Percentiles rank a stretch among this genome's conserved stretches.
These are phyloP conservation scores for Ligdia adustata DNA, from an alignment of 2,888 invertebrate genomes.

Conservation along the genomic window DNA sequence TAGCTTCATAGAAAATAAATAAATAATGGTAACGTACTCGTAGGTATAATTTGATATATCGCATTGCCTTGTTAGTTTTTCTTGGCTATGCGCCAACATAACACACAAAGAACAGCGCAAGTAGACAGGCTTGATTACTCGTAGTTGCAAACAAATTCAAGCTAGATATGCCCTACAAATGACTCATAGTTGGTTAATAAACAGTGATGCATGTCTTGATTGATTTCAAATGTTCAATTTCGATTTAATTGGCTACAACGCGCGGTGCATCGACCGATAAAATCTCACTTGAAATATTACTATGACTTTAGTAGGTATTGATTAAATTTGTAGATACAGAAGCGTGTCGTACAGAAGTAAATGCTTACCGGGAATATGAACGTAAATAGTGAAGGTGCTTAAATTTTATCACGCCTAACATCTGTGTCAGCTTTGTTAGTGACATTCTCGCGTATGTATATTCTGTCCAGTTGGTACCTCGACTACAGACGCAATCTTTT, in stretches of 20 bases:
- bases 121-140: conserved; percentile 28
- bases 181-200: conserved; percentile 28
- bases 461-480: conserved; percentile 30
- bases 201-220: conserved; percentile 34
- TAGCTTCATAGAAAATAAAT: too few relatives aligned
- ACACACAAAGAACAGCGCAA: conserved; percentile 25
- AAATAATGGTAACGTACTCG: too few relatives aligned
- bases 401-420: conserved; percentile 17
- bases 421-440: conserved; percentile 23
- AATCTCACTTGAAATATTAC: conserved; percentile 27
- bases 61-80: conserved; percentile 17
- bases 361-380: conserved; percentile 20
- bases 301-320: conserved; percentile 22
- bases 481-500: conserved; percentile 37
- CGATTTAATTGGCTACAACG: conserved; percentile 31
- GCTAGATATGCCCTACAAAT: conserved; percentile 16
- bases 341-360: conserved; percentile 12
- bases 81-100: conserved; percentile 30
- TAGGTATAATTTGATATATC: conserved; percentile 20
- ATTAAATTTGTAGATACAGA: conserved; percentile 24
- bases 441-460: conserved; percentile 15
- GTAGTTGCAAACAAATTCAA: conserved; percentile 20
- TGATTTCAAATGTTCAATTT: conserved; percentile 36
- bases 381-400: conserved; percentile 22
- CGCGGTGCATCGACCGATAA: conserved; percentile 36